phyloP scores from a whole-genome alignment of 2,797 vertebrate genomes.

The Hypotaenidia philippensis region DNA sequence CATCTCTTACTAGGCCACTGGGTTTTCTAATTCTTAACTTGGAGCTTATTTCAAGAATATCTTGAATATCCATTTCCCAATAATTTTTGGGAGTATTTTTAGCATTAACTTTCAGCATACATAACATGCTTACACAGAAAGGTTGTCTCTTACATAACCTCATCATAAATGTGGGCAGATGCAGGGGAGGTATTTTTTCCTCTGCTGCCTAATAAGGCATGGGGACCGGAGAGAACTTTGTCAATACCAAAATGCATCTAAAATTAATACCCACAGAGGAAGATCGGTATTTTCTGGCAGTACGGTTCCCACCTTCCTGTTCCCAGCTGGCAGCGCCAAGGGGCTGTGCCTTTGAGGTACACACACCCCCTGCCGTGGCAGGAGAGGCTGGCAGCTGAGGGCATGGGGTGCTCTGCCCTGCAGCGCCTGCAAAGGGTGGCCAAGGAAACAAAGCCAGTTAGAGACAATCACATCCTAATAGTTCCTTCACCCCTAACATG shows the following conservation, averaged over 20 bases:
- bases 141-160: neutral
- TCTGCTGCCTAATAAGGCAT: neutral
- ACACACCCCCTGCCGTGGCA: neutral
- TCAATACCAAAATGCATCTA: neutral
- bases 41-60: neutral
- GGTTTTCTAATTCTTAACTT: slow-evolving; percentile 61
- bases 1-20: slow-evolving; percentile 48
- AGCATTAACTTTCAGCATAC: slow-evolving; percentile 38
- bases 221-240: neutral
- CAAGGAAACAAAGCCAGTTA: neutral
- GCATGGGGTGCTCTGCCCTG: neutral
- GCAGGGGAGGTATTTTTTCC: neutral
- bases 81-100: slow-evolving; percentile 13
- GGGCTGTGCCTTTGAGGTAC: rapidly evolving
- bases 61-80: neutral
- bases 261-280: neutral
- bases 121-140: neutral
- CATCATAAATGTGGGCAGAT: neutral
- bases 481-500: neutral
- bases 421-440: too few species aligned
- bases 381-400: rapidly evolving
- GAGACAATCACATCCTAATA: rapidly evolving
- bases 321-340: neutral
- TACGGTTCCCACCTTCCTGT: neutral
- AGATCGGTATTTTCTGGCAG: neutral